These are phyloP conservation scores for Podarcis siculus DNA, from an alignment of 2,797 vertebrate species.

Conservation along the genomic window DNA sequence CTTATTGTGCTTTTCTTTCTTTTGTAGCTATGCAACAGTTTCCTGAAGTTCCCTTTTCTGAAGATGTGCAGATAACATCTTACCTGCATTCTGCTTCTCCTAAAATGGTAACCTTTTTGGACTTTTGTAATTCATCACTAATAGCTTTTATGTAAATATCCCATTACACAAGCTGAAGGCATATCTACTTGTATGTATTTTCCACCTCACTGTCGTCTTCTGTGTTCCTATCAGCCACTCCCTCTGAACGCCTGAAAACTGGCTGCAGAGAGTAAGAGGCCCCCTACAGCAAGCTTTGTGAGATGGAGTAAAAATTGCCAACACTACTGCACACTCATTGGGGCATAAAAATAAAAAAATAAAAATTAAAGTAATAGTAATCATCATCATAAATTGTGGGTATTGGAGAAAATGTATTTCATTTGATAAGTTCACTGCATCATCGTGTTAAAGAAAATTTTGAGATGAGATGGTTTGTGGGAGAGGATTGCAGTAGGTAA, in stretches of 20 bases:
- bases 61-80: slow-evolving; percentile 45
- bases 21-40: slow-evolving; percentile 65
- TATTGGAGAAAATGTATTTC: neutral
- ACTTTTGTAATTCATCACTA: neutral
- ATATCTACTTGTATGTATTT: neutral
- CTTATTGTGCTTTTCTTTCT: slow-evolving; percentile 59
- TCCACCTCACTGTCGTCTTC: neutral
- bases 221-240: too few relatives aligned
- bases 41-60: slow-evolving; percentile 51
- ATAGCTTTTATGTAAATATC: slow-evolving; percentile 52
- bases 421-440: neutral
- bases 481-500: neutral
- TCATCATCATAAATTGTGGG: too few relatives aligned
- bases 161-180: neutral
- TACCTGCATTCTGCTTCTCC: slow-evolving; percentile 57
- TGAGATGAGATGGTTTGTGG: neutral
- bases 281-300: neutral
- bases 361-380: neutral
- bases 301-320: too few relatives aligned
- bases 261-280: neutral
- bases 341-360: neutral
- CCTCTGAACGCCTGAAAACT: neutral
- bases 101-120: slow-evolving; percentile 54
- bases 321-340: neutral
- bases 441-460: neutral